phyloP scores from a whole-genome alignment of 37 sponge, comb jelly and placozoan species.

The Spongilla lacustris region DNA sequence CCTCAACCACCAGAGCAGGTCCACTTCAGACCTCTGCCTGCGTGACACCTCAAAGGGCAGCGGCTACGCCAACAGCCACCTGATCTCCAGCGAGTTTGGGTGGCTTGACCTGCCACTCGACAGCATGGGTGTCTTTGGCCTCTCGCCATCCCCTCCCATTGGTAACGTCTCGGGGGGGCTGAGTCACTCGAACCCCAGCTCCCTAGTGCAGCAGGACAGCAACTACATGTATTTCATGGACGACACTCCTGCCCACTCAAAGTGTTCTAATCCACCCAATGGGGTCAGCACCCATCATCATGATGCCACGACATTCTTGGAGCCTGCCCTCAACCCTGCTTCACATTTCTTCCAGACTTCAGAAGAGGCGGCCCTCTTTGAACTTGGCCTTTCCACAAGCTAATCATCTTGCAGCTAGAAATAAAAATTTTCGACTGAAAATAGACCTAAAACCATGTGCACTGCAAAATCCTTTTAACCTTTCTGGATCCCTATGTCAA shows the following conservation, averaged over 20 bases:
- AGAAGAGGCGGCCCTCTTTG: conserved; percentile 22
- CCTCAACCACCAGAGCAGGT: conserved; percentile 16
- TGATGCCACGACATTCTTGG: conserved; percentile 2
- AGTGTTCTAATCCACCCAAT: conserved; percentile 17
- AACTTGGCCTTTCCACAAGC: conserved; percentile 47
- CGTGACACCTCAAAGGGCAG: not conserved
- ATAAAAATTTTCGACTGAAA: too few relatives aligned
- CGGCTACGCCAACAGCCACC: not conserved
- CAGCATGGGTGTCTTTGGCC: not conserved
- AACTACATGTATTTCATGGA: conserved; percentile 50
- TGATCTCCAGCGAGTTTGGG: conserved; percentile 26
- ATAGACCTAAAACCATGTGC: too few relatives aligned
- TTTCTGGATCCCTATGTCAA: too few relatives aligned
- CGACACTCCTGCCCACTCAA: not conserved
- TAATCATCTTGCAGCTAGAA: not conserved
- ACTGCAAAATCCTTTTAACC: too few relatives aligned
- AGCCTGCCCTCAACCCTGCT: not conserved
- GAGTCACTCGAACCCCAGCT: conserved; percentile 52
- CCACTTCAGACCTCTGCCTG: conserved; percentile 43
- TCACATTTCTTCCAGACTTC: conserved; percentile 4
- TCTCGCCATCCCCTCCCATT: conserved; percentile 6
- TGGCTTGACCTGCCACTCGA: conserved; percentile 57
- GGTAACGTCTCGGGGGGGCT: not conserved
- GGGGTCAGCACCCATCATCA: conserved; percentile 1
- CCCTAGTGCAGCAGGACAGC: conserved; percentile 44